Evolutionary conservation across 1,140 invertebrate genomes (phyloP), one percentile per base, ranked within the genome.

Genomic region (Panonychus citri): DNA sequence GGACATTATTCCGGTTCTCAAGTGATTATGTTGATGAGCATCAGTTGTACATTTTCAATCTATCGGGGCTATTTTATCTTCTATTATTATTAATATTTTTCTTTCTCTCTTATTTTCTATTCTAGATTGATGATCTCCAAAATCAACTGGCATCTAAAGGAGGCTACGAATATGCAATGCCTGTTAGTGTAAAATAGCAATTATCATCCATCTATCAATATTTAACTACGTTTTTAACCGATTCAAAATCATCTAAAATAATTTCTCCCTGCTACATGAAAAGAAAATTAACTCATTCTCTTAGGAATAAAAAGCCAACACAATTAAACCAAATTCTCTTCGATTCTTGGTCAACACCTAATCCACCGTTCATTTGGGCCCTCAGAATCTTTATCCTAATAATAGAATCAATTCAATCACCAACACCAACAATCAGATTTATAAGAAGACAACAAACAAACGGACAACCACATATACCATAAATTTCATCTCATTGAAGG

Each of bases 81-180:
- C n/a, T 21, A 46, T 24, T 46, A 46, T 21, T 46, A n/a, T 21
- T 19, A 46, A 10, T n/a, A 15, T 1, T 4, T 19, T 2, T 19
- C 7, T 15, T 8, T 19, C 10, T 46, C 43, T 46, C 19, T n/a
- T 46, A 39, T 21, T 48, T 53, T 78, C n/a, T n/a, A n/a, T 80
- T 46, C 74, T 34, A 83, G 62, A 72, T 85, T 54, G 77, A 78
- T 61, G 78, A 79, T 46, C 77, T 86, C 59, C 82, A 85, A 69
- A 81, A 78, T 54, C 82, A 86, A 67, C 85, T 88, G 82, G 81
- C 83, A 66, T 82, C 81, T 65, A 87, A 87, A 73, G 83, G 83
- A 42, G 83, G 83, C 57, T 85, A 85, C 66, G 82, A 86, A 64
- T 77, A 78, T 60, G 73, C 75, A 34, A 72, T 77, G 60, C 71